Conservation (phyloP, 2,113 vertebrate genomes). For the Callospermophilus lateralis region DNA sequence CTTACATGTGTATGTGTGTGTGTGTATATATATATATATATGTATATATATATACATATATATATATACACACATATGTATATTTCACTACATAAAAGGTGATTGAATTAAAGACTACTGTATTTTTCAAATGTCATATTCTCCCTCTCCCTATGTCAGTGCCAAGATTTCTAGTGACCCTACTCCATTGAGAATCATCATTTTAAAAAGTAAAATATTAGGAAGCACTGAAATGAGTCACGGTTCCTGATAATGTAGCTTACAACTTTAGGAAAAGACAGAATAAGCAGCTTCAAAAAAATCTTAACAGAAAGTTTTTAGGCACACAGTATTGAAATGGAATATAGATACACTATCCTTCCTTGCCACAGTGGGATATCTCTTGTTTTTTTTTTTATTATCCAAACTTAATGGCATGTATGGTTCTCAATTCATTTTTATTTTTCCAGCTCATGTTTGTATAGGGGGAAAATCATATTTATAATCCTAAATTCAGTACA, state of each 20-base stretch:
- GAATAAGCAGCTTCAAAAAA: constrained; percentile 33
- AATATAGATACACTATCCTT: neutral
- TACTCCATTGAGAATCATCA: neutral
- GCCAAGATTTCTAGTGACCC: neutral
- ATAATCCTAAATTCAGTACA: constrained; percentile 2
- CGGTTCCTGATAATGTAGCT: neutral
- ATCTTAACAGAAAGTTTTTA: neutral
- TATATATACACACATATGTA: no score
- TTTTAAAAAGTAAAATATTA: constrained; percentile 10
- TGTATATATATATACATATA: no score
- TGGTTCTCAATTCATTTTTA: neutral
- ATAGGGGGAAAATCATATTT: neutral
- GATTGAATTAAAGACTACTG: neutral
- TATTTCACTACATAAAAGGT: constrained; percentile 10
- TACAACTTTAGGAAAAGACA: constrained; percentile 11
- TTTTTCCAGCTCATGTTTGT: constrained; percentile 19
- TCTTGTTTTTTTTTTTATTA: neutral
- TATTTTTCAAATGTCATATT: constrained; percentile 30
- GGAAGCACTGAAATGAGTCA: constrained; percentile 9
- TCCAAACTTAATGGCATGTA: neutral
- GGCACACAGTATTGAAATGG: neutral
- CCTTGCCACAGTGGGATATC: neutral
- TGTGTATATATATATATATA: neutral
- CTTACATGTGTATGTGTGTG: neutral
- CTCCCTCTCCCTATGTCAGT: neutral